Evolutionary conservation across 2,888 invertebrate genomes (phyloP).

Genomic region (Tachina grossa): DNA sequence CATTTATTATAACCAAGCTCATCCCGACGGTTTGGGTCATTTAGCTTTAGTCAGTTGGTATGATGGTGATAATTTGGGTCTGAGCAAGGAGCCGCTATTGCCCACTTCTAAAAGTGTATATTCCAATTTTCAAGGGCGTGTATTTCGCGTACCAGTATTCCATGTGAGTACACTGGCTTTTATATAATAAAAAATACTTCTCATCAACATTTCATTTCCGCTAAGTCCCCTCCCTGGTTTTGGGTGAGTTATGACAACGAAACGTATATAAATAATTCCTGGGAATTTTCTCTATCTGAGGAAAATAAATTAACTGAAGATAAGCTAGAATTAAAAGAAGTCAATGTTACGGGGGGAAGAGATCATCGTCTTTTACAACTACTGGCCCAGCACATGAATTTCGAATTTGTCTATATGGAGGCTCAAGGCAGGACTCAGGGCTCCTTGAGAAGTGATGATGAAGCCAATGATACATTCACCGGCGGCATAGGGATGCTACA

Average conservation of each 20-base stretch:
- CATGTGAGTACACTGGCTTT: slow-evolving; percentile 84
- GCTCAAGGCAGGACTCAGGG: slow-evolving; percentile 90
- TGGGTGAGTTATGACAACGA: slow-evolving; percentile 87
- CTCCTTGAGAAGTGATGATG: slow-evolving; percentile 83
- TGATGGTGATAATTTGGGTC: slow-evolving; percentile 84
- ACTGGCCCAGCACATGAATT: slow-evolving; percentile 87
- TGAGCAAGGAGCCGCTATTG: slow-evolving; percentile 87
- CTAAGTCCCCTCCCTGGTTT: slow-evolving; percentile 89
- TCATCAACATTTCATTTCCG: background rate
- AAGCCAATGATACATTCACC: slow-evolving; percentile 86
- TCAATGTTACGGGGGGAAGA: slow-evolving; percentile 87
- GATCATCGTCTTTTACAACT: slow-evolving; percentile 88
- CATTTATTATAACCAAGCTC: slow-evolving; percentile 89
- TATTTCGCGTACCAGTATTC: slow-evolving; percentile 88
- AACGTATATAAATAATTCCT: slow-evolving; percentile 66
- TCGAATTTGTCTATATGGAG: slow-evolving; percentile 88
- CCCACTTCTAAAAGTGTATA: slow-evolving; percentile 86
- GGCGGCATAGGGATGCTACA: slow-evolving; percentile 89
- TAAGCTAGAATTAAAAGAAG: slow-evolving; percentile 72
- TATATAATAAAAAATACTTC: background rate
- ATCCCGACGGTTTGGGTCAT: slow-evolving; percentile 85
- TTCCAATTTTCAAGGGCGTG: slow-evolving; percentile 86
- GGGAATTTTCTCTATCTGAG: slow-evolving; percentile 35
- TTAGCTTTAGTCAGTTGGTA: slow-evolving; percentile 89
- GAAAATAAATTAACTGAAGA: slow-evolving; percentile 62